A percentile compares a stretch with the other conserved stretches of the same genome.
phyloP scores from a whole-genome alignment of 1,140 invertebrate species.

The Hylaeus anthracinus region DNA sequence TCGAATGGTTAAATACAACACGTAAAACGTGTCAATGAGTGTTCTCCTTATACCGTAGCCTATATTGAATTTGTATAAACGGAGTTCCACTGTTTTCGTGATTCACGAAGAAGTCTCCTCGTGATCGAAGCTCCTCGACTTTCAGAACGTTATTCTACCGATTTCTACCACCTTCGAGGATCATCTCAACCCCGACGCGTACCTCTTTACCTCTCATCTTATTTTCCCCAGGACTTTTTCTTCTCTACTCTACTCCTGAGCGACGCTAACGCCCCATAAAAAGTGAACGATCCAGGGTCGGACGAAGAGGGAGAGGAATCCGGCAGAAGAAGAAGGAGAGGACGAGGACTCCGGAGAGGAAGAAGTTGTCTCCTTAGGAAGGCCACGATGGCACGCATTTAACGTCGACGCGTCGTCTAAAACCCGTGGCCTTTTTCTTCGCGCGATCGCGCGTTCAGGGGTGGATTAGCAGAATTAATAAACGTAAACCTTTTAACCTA shows the following conservation, averaged over 20 bases:
- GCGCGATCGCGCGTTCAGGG: constrained; percentile 46
- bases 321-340: background rate
- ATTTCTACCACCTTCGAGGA: no score
- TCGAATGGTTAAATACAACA: no score
- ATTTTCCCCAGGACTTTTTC: no score
- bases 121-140: no score
- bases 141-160: no score
- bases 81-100: no score
- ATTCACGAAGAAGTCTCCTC: no score
- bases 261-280: constrained; percentile 45
- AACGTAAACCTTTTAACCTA: constrained; percentile 77
- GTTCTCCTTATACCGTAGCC: no score
- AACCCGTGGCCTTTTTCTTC: background rate
- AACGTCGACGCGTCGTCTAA: constrained; percentile 12
- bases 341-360: background rate
- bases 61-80: no score
- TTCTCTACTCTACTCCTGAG: constrained; percentile 3
- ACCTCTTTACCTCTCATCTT: no score
- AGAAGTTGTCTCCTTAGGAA: constrained; percentile 46
- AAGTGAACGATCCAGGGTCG: constrained; percentile 35
- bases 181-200: no score
- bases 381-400: constrained; percentile 23
- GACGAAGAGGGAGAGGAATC: background rate
- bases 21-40: no score
- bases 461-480: constrained; percentile 77